Evolutionary conservation across 2,888 invertebrate genomes (phyloP), one percentile per base, ranked within the genome.

Genomic region (Ophioninae sp.): DNA sequence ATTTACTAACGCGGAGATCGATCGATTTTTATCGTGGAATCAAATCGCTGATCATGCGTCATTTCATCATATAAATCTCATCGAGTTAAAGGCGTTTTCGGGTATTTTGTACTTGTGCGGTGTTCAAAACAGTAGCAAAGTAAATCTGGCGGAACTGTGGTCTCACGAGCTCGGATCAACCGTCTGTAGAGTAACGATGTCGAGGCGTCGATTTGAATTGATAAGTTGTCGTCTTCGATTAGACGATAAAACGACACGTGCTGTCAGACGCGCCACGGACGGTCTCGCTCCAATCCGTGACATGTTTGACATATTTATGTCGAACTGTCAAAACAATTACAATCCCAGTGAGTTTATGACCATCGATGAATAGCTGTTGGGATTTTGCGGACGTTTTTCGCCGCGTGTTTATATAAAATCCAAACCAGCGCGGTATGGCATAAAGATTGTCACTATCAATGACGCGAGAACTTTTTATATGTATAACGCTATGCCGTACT

Each of bases 181-280:
- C 2, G 2, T 77, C 5, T 81, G 72, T 41, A 72, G 56, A 21
- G 73, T 23, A 8, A 78, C 73, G 17, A 82, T 82, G 82, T 62
- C 82, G 13, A 20, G 17, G 44, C 50, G 57, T 21, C 72, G 82
- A 68, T 79, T 82, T 17, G 65, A 82, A 61, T 65, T 78, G 56
- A 65, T 82, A 1, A 59, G 65, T 23, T 65, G 30, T 64, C 67
- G 68, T 61, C 69, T 81, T 41, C 41, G 81, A 23, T 74, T 81
- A 68, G 76, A 81, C n/a, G 76, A 81, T 10, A 81, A 76, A 68
- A 10, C 37, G 7, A 81, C 77, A 61, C 76, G 76, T 37, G 62
- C 75, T 17, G 44, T 37, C 3, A 68, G 68, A 62, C 81, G 78
- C n/a, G 41, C 77, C 41, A 70, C 39, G 72, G 78, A 82, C n/a